Conservation (phyloP, 1,140 invertebrate species). For the Asobara japonica region DNA sequence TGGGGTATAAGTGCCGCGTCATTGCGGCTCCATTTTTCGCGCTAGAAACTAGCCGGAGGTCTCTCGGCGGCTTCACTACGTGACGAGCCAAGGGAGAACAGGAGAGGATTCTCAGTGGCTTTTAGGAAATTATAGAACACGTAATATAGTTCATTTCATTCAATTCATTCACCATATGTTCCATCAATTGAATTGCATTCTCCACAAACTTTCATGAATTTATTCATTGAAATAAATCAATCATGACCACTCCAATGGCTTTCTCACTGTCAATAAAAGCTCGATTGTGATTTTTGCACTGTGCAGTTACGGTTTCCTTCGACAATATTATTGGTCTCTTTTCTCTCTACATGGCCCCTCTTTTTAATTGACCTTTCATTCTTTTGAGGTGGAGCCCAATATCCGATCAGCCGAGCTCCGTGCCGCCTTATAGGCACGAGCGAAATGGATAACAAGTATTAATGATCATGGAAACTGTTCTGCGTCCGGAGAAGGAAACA, state of each 20-base stretch:
- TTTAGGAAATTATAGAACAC: neutral
- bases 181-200: neutral
- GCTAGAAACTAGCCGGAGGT: neutral
- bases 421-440: too few species aligned
- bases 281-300: neutral
- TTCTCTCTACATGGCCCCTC: too few species aligned
- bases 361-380: too few species aligned
- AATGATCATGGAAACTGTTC: too few species aligned
- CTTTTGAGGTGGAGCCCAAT: too few species aligned
- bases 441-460: too few species aligned
- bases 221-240: neutral
- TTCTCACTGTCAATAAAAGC: neutral
- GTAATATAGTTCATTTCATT: neutral
- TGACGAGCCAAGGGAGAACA: neutral
- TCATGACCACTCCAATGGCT: neutral
- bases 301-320: too few species aligned
- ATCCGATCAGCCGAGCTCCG: too few species aligned
- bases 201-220: conserved; percentile 1
- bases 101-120: neutral
- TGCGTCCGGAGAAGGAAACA: too few species aligned
- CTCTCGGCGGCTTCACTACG: neutral
- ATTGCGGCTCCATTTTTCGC: neutral
- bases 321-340: too few species aligned
- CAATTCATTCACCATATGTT: neutral
- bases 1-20: neutral